Evolutionary conservation across 2,888 invertebrate species (phyloP), one percentile per base, ranked within the genome.

Genomic region (Zelleria hepariella): DNA sequence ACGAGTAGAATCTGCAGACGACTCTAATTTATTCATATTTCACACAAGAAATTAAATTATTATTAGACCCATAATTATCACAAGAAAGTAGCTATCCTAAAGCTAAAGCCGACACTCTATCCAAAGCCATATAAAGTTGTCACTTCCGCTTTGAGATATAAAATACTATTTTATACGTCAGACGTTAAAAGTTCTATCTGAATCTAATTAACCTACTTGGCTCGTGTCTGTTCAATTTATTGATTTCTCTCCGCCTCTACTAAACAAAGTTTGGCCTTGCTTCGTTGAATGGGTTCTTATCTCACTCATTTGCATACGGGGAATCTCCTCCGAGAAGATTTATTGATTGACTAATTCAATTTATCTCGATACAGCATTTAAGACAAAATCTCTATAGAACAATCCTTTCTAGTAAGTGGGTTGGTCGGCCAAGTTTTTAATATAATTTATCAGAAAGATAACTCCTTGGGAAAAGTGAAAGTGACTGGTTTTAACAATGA

Each of bases 251-350:
- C 67, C 69, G 67, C 63, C 15, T 4, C 32, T 10, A 42, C 63
- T 67, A 67, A 66, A 72, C 68, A 72, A 66, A 72, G 63, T 70
- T 63, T 67, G 71, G 68, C 78, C 82, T 81, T 79, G 77, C 67
- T 62, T 68, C 60, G 59, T 60, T 64, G 65, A 77, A 74, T 75
- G 72, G 70, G 74, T 74, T 65, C 70, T 72, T 71, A 70, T 69
- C 67, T 61, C 60, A 61, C 59, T 56, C 65, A 71, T 72, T 71
- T 67, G 67, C 70, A 74, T 73, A 66, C 62, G 64, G 48, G 65
- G 67, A 58, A 48, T n/a, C 27, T 51, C 51, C 7, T 51, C 23
- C 20, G 10, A 4, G 51, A 42, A 51, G 51, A 58, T 32, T 64
- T 68, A 68, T 65, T 66, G 58, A 51, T 51, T 20, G 51, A 51